Evolutionary conservation across 2,797 vertebrate species (phyloP), one percentile per base, ranked within the genome.

Genomic region (Capromys pilorides): DNA sequence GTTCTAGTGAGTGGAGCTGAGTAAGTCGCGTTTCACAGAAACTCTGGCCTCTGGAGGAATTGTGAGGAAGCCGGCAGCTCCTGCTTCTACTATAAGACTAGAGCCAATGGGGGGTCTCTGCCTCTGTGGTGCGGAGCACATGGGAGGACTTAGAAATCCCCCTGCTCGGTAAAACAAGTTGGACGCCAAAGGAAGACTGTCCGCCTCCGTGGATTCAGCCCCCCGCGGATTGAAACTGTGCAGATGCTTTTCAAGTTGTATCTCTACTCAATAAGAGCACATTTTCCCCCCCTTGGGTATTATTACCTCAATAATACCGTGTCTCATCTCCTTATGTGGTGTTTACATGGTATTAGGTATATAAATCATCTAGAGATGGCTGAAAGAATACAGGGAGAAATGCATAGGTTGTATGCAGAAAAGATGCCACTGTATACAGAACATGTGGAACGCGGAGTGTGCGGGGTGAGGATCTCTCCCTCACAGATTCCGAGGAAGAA

Each of bases 141-240:
- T 1, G 6, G 12, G 59, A 75, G 9, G 28, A 11, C 12, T 16
- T 0, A 22, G 57, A 77, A 1, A 6, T 28, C 21, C 1, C 49
- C 5, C 10, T n/a, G 57, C 19, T 31, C 7, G 1, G 3, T n/a
- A 31, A 88, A 41, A 64, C 16, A 75, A 90, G 2, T 8, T 5
- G 18, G 18, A 54, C n/a, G 41, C 7, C 31, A 41, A 31, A 54
- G 77, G 19, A n/a, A n/a, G 18, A 9, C 6, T 24, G 33, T n/a
- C 22, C 21, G 6, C 21, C 10, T 24, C 21, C 51, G 6, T 59
- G 78, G 12, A 57, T 59, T 36, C 33, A 36, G 7, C 26, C 31
- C 19, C 22, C 21, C 51, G 22, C 10, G 6, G 77, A 54, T 54
- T 21, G 49, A 79, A 79, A 79, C 10, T 54, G 54, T n/a, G 21